Conservation (phyloP, 2,888 invertebrate genomes). For the Liodrosophila aerea region DNA sequence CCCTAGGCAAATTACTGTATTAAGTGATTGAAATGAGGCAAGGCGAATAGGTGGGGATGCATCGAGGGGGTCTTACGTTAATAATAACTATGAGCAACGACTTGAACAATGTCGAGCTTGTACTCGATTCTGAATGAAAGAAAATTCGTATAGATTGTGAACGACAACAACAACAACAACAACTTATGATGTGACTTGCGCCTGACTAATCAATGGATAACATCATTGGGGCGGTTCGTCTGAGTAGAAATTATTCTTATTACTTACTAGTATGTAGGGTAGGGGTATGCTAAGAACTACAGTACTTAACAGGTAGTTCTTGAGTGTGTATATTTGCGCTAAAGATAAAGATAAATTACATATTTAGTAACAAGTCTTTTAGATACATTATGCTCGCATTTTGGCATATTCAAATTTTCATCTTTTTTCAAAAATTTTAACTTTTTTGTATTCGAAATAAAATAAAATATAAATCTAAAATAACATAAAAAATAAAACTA, state of each 20-base stretch:
- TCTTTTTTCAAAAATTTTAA: no score
- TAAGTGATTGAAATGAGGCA: constrained; percentile 35
- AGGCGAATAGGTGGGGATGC: neutral
- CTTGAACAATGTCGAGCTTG: constrained; percentile 18
- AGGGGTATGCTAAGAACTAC: no score
- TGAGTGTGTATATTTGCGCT: no score
- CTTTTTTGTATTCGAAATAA: no score
- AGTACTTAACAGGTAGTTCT: neutral
- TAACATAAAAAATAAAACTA: no score
- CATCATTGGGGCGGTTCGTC: constrained; percentile 27
- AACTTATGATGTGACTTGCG: neutral
- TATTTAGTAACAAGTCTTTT: no score
- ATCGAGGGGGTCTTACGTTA: constrained; percentile 10
- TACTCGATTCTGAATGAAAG: constrained; percentile 26
- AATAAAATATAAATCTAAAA: no score
- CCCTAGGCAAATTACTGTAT: constrained; percentile 52
- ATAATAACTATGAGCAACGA: constrained; percentile 38
- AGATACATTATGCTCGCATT: no score
- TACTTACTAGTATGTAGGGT: constrained; percentile 2
- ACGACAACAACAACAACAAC: neutral
- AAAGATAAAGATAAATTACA: no score
- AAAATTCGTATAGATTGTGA: constrained; percentile 11
- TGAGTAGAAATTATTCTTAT: constrained; percentile 10
- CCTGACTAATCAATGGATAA: constrained; percentile 30
- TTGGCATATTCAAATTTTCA: no score